Evolutionary conservation across 2,113 vertebrate genomes (phyloP), one percentile per base, ranked within the genome.

Genomic region (Rhinichthys klamathensis): DNA sequence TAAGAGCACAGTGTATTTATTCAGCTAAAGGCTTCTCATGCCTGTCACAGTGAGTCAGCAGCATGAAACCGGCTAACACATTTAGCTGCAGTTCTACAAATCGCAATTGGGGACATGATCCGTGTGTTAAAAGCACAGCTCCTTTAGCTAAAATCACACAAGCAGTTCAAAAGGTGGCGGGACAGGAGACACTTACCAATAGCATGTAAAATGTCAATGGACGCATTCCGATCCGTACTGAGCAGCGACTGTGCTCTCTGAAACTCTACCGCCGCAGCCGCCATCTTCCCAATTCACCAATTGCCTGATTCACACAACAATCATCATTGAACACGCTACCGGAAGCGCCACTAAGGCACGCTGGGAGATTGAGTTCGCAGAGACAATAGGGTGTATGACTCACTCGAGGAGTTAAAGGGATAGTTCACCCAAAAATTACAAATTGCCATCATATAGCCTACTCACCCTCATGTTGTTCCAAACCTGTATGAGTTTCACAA

Each of bases 191-290:
- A 77, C 92, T 94, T 94, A 98, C 97, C 97, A 88, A 98, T 97
- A 77, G 96, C 96, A 84, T 97, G 97, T 63, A 97, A 93, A 90
- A 98, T 98, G 89, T 97, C 97, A 89, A 98, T 98, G 58, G 96
- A 97, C 77, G 97, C 97, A 91, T 97, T 94, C 87, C 95, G 94
- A 92, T 98, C 97, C 77, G 97, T 97, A 90, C 94, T 95, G 85
- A 98, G 93, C 85, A 98, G 94, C 92, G 97, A 97, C 95, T 97
- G 97, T 12, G 97, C 97, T 94, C 96, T 96, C 95, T 97, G 97
- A 94, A 97, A 97, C 96, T 98, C 97, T 94, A 96, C 96, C 87
- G 96, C 96, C 95, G 96, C 96, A 90, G 96, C 95, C 95, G 96
- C 97, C 97, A 97, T 97, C 96, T 97, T 96, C 95, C 94, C 93